A percentile compares a stretch with the other conserved stretches of the same genome.
Evolutionary conservation across 2,797 vertebrate species (phyloP).

Genomic region (Diceros bicornis): DNA sequence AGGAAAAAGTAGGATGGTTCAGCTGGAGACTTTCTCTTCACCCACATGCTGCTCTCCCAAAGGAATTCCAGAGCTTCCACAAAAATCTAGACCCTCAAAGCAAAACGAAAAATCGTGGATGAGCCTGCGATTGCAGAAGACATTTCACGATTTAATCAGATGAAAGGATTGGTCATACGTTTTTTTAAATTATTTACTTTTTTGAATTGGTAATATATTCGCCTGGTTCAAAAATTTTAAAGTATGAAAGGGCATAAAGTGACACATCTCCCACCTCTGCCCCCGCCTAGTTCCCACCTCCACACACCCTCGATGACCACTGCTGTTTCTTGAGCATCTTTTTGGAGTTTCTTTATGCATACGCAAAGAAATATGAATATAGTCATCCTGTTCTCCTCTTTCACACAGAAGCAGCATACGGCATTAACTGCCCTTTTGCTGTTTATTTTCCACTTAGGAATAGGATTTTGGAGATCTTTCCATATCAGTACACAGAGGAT

Average conservation of each 20-base stretch:
- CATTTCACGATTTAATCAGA: not conserved
- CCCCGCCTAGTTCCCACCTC: not conserved
- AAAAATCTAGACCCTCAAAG: not conserved
- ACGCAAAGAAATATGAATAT: not conserved
- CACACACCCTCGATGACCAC: not conserved
- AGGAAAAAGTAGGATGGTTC: not conserved
- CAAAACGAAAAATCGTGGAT: not conserved
- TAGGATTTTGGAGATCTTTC: not conserved
- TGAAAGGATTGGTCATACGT: not conserved
- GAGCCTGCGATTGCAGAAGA: not conserved
- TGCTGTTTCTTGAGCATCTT: not conserved
- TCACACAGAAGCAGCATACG: not conserved
- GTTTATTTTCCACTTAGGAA: conserved; percentile 4
- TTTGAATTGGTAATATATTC: not conserved
- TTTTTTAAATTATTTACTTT: not conserved
- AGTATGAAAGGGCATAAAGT: not conserved
- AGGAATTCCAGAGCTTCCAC: not conserved
- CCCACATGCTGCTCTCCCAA: not conserved
- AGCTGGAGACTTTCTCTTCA: not conserved
- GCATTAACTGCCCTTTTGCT: not conserved
- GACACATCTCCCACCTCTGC: not conserved
- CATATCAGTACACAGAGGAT: not conserved
- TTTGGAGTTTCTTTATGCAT: not conserved
- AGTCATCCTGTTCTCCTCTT: not conserved
- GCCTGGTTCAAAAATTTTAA: not conserved